Evolutionary conservation across 2,113 vertebrate genomes (phyloP), one percentile per base, ranked within the genome.

Genomic region (Callorhinus ursinus): DNA sequence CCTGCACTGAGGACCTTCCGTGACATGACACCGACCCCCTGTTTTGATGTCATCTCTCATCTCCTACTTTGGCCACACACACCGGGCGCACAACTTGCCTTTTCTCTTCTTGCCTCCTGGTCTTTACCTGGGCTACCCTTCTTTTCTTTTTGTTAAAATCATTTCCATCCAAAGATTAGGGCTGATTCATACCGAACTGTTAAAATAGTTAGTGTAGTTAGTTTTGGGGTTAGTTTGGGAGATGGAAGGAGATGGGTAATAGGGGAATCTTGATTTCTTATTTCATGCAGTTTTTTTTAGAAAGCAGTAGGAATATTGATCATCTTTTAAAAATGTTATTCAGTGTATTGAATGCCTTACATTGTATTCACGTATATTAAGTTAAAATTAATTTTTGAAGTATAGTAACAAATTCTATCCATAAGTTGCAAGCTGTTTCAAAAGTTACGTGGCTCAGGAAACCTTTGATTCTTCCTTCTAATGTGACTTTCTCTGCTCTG

Each of bases 311-410:
- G 21, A 15, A 71, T 94, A 22, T 90, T 79, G 36, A 67, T 71
- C 18, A 84, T 90, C 19, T 76, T 96, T 77, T 8, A 8, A 42
- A 87, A 77, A 84, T 83, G 49, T 51, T 57, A 46, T 74, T 71
- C 39, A 84, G 26, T 90, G 51, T 80, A 74, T 33, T 89, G 7
- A 77, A 77, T 18, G 7, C 42, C 46, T 77, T 77, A 28, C 15
- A 4, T 49, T 76, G 28, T 77, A 49, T 77, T 28, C 74, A 49
- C 18, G 9, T 77, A 16, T 16, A 18, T 77, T 28, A 95, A 71
- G 81, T 83, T 51, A 85, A 77, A 86, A 61, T 86, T 79, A 92
- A 67, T 59, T 84, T 55, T 4, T n/a, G 95, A 84, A 80, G 33
- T 82, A 69, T 71, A 39, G 55, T 86, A 71, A 63, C 18, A 83